Evolutionary conservation across 2,888 invertebrate genomes (phyloP), one percentile per base, ranked within the genome.

Genomic region (Lathronympha strigana): DNA sequence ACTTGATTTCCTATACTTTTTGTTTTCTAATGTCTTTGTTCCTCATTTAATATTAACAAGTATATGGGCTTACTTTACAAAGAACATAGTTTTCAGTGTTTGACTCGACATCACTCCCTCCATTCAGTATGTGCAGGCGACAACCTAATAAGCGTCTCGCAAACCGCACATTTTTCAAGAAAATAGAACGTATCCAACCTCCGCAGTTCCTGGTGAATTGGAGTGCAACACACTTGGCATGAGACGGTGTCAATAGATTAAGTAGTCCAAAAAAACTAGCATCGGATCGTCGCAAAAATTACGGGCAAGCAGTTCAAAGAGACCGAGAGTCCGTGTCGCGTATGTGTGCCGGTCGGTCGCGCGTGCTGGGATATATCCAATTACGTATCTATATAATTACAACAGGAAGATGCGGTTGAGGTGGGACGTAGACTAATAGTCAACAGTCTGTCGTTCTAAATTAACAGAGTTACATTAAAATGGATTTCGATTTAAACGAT

Each of bases 361-460:
- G 68, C 74, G 72, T 73, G 72, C 77, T 73, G 72, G 77, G 80
- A 81, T 75, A 75, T 69, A 69, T 74, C 73, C 76, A 78, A 79
- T 81, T 81, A 80, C 68, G 68, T 61, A 31, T 33, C 51, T 49
- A 60, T 64, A 40, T 40, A 66, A 66, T 66, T 66, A 66, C 72
- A 67, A 69, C 68, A 68, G 67, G 60, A 71, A 67, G 66, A 75
- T 71, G 72, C 66, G 69, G 71, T 67, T 69, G 68, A 69, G 67
- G 69, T 67, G 71, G 69, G 67, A 70, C 67, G 69, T 69, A 63
- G 49, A 31, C 38, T 70, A 69, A 61, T 53, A 68, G 63, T 69
- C 57, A 69, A 61, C 54, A 68, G 63, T 69, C 57, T 58, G 55
- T 62, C 58, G 61, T 33, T 55, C 61, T 55, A 49, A 31, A 62